Evolutionary conservation across 30 jellyfish, hydroid and myxozoan species (phyloP).

Genomic region (Morbakka virulenta): DNA sequence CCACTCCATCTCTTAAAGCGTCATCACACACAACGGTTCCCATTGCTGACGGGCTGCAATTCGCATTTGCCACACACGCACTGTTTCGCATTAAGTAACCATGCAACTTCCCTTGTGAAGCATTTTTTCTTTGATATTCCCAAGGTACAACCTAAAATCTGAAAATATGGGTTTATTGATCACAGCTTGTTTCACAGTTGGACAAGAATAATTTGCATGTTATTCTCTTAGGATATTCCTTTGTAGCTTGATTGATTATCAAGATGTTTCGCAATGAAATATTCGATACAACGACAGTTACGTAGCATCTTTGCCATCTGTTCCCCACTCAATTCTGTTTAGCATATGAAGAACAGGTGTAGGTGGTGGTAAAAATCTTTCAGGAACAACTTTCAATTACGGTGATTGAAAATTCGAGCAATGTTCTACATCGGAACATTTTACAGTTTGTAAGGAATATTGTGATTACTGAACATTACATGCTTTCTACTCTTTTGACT

Average conservation of each 20-base stretch:
- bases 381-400: too few relatives aligned
- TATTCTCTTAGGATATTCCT: too few relatives aligned
- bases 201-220: neutral
- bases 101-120: neutral
- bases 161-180: neutral
- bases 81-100: neutral
- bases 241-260: too few relatives aligned
- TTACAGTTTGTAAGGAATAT: too few relatives aligned
- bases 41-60: neutral
- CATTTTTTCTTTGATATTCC: neutral
- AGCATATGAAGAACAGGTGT: neutral
- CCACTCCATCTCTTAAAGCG: neutral
- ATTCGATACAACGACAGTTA: too few relatives aligned
- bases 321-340: too few relatives aligned
- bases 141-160: neutral
- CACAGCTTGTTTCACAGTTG: neutral
- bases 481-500: neutral
- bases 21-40: neutral
- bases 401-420: neutral
- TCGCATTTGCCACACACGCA: neutral
- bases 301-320: too few relatives aligned
- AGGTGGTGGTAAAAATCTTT: neutral
- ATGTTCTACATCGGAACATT: neutral
- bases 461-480: neutral
- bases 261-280: too few relatives aligned